Percentiles rank a stretch among this genome's conserved stretches.
Evolutionary conservation across 2,888 invertebrate species (phyloP).

Genomic region (Philereme vetulata): DNA sequence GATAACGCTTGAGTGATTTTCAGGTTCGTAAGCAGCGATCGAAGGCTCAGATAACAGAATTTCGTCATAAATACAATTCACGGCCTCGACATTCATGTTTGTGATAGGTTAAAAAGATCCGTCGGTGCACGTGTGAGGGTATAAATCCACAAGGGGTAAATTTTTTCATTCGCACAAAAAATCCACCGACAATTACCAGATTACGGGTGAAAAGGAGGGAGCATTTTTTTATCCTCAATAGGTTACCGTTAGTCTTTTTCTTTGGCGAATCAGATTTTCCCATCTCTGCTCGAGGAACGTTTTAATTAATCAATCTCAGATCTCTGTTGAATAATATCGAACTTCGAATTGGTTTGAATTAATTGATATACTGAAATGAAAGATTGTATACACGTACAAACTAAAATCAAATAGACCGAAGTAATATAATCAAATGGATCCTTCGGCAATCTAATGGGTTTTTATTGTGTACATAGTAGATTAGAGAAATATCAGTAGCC

Average conservation of each 20-base stretch:
- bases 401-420: neutral
- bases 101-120: conserved; percentile 66
- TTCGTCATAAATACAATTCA: conserved; percentile 59
- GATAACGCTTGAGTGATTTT: conserved; percentile 48
- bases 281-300: conserved; percentile 52
- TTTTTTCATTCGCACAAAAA: conserved; percentile 69
- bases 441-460: neutral
- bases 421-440: neutral
- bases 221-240: conserved; percentile 58
- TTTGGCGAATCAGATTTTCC: conserved; percentile 50
- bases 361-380: conserved; percentile 5
- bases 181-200: conserved; percentile 74
- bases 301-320: conserved; percentile 64
- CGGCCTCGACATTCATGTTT: conserved; percentile 53
- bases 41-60: conserved; percentile 57
- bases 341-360: neutral
- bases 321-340: conserved; percentile 8
- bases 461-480: too few relatives aligned
- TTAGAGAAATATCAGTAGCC: too few relatives aligned
- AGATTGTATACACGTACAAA: neutral
- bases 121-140: conserved; percentile 73
- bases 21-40: conserved; percentile 43
- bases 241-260: conserved; percentile 61
- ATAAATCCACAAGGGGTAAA: conserved; percentile 68
- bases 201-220: conserved; percentile 70